A percentile compares a stretch with the other conserved stretches of the same genome.
These are phyloP conservation scores for Zosterops japonicus DNA, from an alignment of 2,113 vertebrate species.

Conservation along the genomic window DNA sequence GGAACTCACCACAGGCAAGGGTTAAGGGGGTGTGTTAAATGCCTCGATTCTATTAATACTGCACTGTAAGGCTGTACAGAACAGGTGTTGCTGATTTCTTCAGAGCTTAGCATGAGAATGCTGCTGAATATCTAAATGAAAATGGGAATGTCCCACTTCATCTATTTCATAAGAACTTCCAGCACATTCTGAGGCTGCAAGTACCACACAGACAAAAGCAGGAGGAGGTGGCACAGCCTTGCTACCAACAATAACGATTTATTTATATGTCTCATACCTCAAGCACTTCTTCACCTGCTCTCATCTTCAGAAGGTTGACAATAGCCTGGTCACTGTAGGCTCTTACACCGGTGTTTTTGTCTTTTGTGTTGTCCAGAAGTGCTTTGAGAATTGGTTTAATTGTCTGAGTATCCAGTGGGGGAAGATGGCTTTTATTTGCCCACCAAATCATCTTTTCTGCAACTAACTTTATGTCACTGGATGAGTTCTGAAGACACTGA, in stretches of 20 bases:
- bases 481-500: slow-evolving; percentile 96
- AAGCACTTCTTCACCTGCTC: slow-evolving; percentile 85
- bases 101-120: background rate
- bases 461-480: slow-evolving; percentile 93
- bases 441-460: slow-evolving; percentile 96
- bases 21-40: background rate
- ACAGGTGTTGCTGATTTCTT: background rate
- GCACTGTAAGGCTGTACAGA: background rate
- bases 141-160: background rate
- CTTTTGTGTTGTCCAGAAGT: slow-evolving; percentile 97
- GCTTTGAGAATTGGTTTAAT: slow-evolving; percentile 94
- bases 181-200: background rate
- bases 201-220: background rate
- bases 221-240: background rate
- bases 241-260: rapidly evolving
- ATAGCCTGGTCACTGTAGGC: slow-evolving; percentile 96
- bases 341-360: slow-evolving; percentile 95
- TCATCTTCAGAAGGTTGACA: slow-evolving; percentile 88
- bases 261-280: slow-evolving; percentile 78
- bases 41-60: background rate
- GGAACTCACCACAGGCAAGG: background rate
- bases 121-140: background rate
- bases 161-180: background rate
- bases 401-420: slow-evolving; percentile 81
- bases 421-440: slow-evolving; percentile 86